phyloP scores from a whole-genome alignment of 2,888 invertebrate genomes.

The Clanis bilineata region DNA sequence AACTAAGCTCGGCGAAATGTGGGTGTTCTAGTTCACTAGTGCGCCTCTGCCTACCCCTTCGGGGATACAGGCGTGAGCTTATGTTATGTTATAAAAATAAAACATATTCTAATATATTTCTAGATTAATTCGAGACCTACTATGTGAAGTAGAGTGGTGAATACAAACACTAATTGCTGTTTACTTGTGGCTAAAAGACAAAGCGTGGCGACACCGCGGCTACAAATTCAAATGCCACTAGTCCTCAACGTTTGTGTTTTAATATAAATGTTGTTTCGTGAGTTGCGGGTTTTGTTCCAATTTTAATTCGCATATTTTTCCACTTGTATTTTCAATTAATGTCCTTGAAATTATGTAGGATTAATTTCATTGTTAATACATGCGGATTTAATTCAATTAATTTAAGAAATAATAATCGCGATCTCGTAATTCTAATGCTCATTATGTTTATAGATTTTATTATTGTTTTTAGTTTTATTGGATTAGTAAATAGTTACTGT shows the following conservation, averaged over 20 bases:
- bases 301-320: slow-evolving; percentile 2
- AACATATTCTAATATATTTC: background rate
- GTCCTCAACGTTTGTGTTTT: background rate
- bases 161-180: slow-evolving; percentile 8
- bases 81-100: background rate
- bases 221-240: slow-evolving; percentile 15
- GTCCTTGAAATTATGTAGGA: background rate
- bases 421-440: slow-evolving; percentile 2
- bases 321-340: slow-evolving; percentile 6
- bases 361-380: slow-evolving; percentile 1
- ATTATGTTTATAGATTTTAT: slow-evolving; percentile 8
- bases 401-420: background rate
- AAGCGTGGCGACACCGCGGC: slow-evolving; percentile 16
- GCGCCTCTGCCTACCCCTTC: too few relatives aligned
- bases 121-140: slow-evolving; percentile 2
- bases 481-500: background rate
- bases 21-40: too few relatives aligned
- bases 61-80: too few relatives aligned
- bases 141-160: slow-evolving; percentile 2
- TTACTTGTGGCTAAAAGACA: slow-evolving; percentile 17
- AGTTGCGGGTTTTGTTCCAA: background rate
- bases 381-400: background rate
- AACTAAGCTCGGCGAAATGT: too few relatives aligned
- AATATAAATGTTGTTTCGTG: slow-evolving; percentile 1
- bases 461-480: background rate